Evolutionary conservation across 2,888 invertebrate species (phyloP), one percentile per base, ranked within the genome.

Genomic region (Nebria salina): DNA sequence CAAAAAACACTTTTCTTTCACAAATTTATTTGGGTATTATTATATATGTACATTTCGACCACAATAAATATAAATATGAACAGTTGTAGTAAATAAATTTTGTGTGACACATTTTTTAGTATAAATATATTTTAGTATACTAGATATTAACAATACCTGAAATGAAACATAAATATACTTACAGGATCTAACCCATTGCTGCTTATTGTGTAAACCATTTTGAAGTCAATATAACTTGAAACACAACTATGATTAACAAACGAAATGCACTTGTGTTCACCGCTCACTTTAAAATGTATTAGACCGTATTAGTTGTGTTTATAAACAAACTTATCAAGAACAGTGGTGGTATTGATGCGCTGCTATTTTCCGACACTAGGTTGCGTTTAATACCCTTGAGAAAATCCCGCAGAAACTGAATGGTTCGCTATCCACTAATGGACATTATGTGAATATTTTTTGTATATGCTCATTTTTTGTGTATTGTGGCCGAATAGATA

Each of bases 181-280:
- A 80, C 80, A 26, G 72, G 41, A 70, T 75, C 80, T 70, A 80
- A 13, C n/a, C 70, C 41, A 25, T 80, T 80, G 26, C 20, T 70
- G 72, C 80, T 80, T 13, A 80, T 80, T 43, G 80, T 80, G 65
- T 80, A 80, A 6, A 80, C 80, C 80, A 80, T 80, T 80, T 80
- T 80, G 80, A 26, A 34, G 11, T 15, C 34, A 76, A 68, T 54
- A 77, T 34, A 5, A 77, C 77, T 72, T 34, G 2, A 34, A 15
- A 34, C 77, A 77, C 77, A 70, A 54, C 4, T 54, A 13, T 3
- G 0, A 34, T 34, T 1, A 34, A 34, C 34, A 34, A 34, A 34
- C 34, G 34, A 34, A 34, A 4, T 34, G 34, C 34, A 34, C 34
- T 34, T 4, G 34, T 34, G 15, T 65, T 13, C 68, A 68, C n/a